A percentile compares a stretch with the other conserved stretches of the same genome.
Evolutionary conservation across 2,797 vertebrate genomes (phyloP).

Genomic region (Pelochelys cantorii): DNA sequence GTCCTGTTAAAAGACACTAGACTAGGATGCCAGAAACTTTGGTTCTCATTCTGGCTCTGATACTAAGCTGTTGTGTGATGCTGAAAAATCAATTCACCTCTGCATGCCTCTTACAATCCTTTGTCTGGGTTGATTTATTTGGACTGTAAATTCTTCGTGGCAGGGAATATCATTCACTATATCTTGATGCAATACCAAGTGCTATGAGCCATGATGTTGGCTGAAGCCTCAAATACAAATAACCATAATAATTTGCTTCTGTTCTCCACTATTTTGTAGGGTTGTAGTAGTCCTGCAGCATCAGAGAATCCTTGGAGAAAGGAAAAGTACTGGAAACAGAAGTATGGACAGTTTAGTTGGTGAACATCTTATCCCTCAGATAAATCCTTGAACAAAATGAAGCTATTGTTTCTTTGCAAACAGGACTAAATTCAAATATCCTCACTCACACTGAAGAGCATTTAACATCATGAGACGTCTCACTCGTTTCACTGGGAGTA

Average conservation of each 20-base stretch:
- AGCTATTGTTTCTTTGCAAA: not conserved
- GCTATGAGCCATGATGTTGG: not conserved
- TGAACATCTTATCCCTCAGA: conserved; percentile 32
- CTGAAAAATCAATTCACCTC: not conserved
- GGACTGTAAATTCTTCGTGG: not conserved
- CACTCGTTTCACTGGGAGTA: no score
- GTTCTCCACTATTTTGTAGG: conserved; percentile 6
- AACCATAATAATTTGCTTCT: not conserved
- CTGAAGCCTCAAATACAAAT: no score
- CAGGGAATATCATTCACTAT: not conserved
- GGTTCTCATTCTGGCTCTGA: conserved; percentile 9
- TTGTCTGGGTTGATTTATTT: not conserved
- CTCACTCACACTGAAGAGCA: conserved; percentile 44
- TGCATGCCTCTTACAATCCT: not conserved
- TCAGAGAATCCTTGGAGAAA: not conserved
- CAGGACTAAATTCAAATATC: conserved; percentile 48
- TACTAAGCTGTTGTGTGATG: not conserved
- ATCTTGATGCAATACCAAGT: not conserved
- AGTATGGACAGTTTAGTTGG: conserved; percentile 5
- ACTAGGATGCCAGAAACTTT: not conserved
- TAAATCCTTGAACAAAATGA: conserved; percentile 47
- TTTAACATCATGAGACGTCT: conserved; percentile 41
- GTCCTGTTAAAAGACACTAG: not conserved
- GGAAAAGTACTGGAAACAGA: not conserved
- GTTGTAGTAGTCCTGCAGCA: not conserved